Base-by-base conservation (phyloP, 2,888 invertebrate genomes). In the Lithophane semibrunnea region DNA sequence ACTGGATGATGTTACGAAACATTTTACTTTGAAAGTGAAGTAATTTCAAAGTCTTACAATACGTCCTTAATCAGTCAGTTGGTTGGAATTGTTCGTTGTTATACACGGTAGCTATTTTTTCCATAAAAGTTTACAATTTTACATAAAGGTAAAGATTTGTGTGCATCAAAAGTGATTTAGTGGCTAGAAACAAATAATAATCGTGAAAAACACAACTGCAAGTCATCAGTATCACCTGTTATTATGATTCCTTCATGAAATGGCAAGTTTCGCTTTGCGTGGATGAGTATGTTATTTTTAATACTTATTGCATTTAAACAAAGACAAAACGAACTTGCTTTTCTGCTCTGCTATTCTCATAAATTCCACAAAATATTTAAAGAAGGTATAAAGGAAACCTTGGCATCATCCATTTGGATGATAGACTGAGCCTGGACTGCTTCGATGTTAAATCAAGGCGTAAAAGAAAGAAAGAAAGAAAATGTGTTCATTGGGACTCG, bases 51-150 rank as follows among this genome's bases (percentile, higher is more conserved):
- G 88, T 92, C 90, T 93, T 93, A 90, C 93, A 91, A 91, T 91
- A 92, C 90, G 92, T 92, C 92, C 92, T 92, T 93, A 93, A 93
- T 94, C 90, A 91, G 84, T 93, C 92, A 95, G 94, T 94, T 90
- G 88, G 89, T 90, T 89, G 83, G 89, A 91, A 93, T 91, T 92
- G 91, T 90, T 91, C 88, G 89, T 88, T 85, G 90, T 88, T 89
- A 87, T 86, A 89, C 88, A 83, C 88, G 81, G 82, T 89, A 86
- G 86, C 80, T 88, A 83, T 86, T 86, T 79, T 80, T 80, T 89
- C 83, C 84, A 78, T 73, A 84, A 84, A 88, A 88, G 74, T 89
- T 84, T 76, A 74, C 52, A 66, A 77, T 69, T 69, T 13, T 49
- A 49, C 47, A 3, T 21, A 24, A 84, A 87, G 75, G 87, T 83